Evolutionary conservation across 2,113 vertebrate genomes (phyloP).

Genomic region (Pipra filicauda): DNA sequence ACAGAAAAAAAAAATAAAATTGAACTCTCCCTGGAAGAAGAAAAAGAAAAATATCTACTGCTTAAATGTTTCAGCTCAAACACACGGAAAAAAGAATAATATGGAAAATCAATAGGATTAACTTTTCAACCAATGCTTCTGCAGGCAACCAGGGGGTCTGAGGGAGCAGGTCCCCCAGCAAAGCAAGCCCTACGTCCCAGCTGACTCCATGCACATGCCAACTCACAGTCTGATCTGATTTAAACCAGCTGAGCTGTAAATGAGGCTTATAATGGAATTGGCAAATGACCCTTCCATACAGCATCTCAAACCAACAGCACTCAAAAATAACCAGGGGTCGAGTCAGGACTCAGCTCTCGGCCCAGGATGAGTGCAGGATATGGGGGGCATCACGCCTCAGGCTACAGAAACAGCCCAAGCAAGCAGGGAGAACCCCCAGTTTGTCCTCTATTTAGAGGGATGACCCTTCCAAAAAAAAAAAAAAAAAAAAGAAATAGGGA

Average conservation of each 20-base stretch:
- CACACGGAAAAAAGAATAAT: neutral
- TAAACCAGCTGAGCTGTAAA: slow-evolving; percentile 55
- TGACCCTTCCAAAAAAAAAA: neutral
- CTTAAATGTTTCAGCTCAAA: neutral
- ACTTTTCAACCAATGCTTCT: neutral
- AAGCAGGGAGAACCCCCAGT: neutral
- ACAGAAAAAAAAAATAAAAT: neutral
- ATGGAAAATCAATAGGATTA: neutral
- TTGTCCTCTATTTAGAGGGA: neutral
- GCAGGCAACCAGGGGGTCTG: neutral
- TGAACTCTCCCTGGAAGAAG: neutral
- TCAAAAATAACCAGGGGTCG: neutral
- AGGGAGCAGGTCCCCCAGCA: neutral
- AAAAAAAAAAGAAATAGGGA: neutral
- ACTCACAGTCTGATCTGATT: neutral
- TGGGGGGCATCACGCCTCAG: neutral
- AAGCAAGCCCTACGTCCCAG: neutral
- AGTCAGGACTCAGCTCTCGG: neutral
- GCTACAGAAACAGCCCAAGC: neutral
- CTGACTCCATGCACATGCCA: neutral
- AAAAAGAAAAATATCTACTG: neutral
- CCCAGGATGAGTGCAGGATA: neutral
- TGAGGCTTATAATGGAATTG: slow-evolving; percentile 55
- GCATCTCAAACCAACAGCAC: neutral
- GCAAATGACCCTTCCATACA: slow-evolving; percentile 20